phyloP scores from a whole-genome alignment of 1,140 invertebrate genomes.

The Stegodyphus mimosarum region DNA sequence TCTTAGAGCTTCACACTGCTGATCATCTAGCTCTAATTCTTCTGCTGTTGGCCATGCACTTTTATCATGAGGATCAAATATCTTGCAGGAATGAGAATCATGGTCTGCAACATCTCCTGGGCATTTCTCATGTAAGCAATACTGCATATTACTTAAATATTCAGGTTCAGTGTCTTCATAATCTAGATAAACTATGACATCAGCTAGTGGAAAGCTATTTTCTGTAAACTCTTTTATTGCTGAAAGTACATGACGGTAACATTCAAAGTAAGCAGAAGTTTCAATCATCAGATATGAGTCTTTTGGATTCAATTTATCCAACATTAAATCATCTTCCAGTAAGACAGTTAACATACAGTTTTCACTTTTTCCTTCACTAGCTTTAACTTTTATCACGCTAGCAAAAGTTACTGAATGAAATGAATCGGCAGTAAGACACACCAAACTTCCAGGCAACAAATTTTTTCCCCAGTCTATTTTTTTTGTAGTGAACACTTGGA shows the following conservation, averaged over 20 bases:
- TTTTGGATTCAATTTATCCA: slow-evolving; percentile 16
- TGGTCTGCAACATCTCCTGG: background rate
- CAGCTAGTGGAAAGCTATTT: slow-evolving; percentile 67
- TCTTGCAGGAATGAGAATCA: background rate
- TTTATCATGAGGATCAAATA: slow-evolving; percentile 27
- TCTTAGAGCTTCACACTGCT: slow-evolving; percentile 70
- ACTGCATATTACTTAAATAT: slow-evolving; percentile 33
- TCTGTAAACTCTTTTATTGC: slow-evolving; percentile 67
- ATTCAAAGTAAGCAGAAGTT: slow-evolving; percentile 71
- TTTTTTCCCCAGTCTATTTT: background rate
- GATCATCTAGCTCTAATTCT: slow-evolving; percentile 64
- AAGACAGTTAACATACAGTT: slow-evolving; percentile 62
- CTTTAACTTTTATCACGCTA: slow-evolving; percentile 73
- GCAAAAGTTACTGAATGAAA: slow-evolving; percentile 77
- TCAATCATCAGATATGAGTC: slow-evolving; percentile 67
- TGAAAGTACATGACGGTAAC: slow-evolving; percentile 69
- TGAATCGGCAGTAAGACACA: slow-evolving; percentile 77
- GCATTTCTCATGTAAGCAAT: slow-evolving; percentile 41
- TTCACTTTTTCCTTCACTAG: background rate
- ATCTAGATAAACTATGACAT: slow-evolving; percentile 64
- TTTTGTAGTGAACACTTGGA: slow-evolving; percentile 3
- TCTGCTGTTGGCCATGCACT: slow-evolving; percentile 44
- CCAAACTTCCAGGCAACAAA: slow-evolving; percentile 76
- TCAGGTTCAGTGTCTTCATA: slow-evolving; percentile 27
- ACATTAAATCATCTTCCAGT: slow-evolving; percentile 65